Base-by-base conservation (phyloP, 2,888 invertebrate genomes). In the Epinotia brunnichana region DNA sequence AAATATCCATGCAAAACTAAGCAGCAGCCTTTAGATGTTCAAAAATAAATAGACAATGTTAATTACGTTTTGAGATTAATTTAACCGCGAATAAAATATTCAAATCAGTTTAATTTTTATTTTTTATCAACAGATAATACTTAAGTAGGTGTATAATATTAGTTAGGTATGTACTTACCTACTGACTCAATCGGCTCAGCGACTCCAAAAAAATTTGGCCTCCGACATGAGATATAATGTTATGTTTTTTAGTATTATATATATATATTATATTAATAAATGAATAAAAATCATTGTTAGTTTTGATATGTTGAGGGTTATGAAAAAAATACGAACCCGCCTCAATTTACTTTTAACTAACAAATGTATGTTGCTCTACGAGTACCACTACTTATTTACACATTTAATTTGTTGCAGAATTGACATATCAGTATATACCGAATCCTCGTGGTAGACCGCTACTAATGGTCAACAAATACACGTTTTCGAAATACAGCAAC, bases 391-490 rank as follows among this genome's bases (percentile, higher is more conserved):
- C 15, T 13, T 56, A 53, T n/a, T 17, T 35, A 35, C 35, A 35
- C 35, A 2, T 35, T 54, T 66, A 10, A 39, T 64, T 66, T 61
- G 19, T 74, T 63, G 39, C 67, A 74, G 74, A 13, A n/a, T n/a
- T 41, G 15, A 9, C 17, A 9, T 74, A 64, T 60, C 19, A n/a
- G 57, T 51, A 73, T n/a, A 73, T 73, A 62, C 62, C 67, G 17
- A 69, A 51, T 19, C 1, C 9, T 2, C 66, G 67, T 4, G 74
- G 74, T 7, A 44, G 56, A 15, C 54, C 57, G 10, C 60, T 74
- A 7, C 66, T 74, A 11, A 68, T 74, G 68, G 10, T 69, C 19
- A 56, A 69, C 24, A 71, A 69, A 11, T 56, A 57, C 57, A 74
- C 74, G 3, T 74, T 69, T 57, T 68, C 64, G 15, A 54, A 64